Conservation (phyloP, 2,888 invertebrate genomes). For the Periphyllus acericola region DNA sequence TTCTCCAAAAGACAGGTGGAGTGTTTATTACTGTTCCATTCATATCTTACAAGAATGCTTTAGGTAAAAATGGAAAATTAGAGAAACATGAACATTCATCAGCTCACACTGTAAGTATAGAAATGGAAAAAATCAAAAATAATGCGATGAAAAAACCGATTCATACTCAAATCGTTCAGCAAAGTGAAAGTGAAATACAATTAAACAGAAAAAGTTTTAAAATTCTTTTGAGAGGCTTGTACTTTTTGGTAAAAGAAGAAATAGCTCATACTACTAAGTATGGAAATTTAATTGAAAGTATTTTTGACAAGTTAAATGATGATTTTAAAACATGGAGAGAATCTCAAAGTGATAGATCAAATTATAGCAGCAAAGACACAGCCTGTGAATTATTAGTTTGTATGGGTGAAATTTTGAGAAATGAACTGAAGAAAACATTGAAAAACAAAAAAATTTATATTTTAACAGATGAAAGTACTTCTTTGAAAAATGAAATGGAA, state of each 20-base stretch:
- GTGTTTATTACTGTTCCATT: not conserved
- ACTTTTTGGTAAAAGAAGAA: not conserved
- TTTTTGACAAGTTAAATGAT: constrained; percentile 29
- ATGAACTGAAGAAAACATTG: constrained; percentile 32
- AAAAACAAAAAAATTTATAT: constrained; percentile 29
- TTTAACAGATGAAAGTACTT: constrained; percentile 39
- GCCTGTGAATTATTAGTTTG: constrained; percentile 15
- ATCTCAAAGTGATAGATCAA: constrained; percentile 34
- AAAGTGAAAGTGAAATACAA: constrained; percentile 36
- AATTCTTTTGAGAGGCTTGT: constrained; percentile 34
- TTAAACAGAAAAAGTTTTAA: constrained; percentile 37
- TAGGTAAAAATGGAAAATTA: constrained; percentile 37
- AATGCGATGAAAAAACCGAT: constrained; percentile 28
- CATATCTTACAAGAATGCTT: constrained; percentile 24
- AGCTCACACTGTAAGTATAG: constrained; percentile 34
- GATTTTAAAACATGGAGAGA: constrained; percentile 37
- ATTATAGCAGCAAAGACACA: not conserved
- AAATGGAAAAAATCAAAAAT: constrained; percentile 33
- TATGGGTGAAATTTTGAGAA: constrained; percentile 19
- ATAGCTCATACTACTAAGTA: no score
- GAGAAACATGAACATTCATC: constrained; percentile 40
- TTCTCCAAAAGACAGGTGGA: constrained; percentile 16
- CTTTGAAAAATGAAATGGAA: constrained; percentile 30
- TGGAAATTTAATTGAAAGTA: not conserved
- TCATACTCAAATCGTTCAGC: constrained; percentile 33